phyloP scores from a whole-genome alignment of 2,797 vertebrate genomes.

The Protonibea diacanthus region DNA sequence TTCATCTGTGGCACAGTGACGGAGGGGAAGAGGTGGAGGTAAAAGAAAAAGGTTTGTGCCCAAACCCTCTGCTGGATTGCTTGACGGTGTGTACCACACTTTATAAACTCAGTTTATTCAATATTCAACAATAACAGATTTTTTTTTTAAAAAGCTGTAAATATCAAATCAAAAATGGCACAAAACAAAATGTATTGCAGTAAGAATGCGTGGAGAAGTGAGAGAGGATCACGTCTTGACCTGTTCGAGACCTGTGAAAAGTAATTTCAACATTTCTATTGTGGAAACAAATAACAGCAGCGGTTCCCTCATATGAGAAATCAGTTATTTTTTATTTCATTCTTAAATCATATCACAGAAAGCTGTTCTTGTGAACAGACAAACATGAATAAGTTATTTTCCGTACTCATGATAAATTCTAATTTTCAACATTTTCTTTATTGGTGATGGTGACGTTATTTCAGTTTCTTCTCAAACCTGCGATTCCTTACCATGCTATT shows the following conservation, averaged over 20 bases:
- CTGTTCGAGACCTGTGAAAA: not conserved
- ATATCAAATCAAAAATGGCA: not conserved
- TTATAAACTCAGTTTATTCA: constrained; percentile 11
- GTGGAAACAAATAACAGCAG: constrained; percentile 13
- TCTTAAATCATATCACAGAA: constrained; percentile 8
- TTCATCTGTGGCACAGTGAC: constrained; percentile 80
- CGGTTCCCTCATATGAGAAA: not conserved
- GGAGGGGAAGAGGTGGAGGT: constrained; percentile 33
- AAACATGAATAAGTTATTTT: not conserved
- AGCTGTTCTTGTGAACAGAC: not conserved
- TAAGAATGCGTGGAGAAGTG: not conserved
- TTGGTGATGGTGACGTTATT: not conserved
- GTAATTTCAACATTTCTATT: not conserved
- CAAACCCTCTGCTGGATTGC: constrained; percentile 9
- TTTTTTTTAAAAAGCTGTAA: not conserved
- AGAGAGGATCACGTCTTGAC: not conserved
- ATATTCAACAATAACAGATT: not conserved
- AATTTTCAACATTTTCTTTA: not conserved
- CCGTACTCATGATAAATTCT: not conserved
- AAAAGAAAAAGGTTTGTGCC: constrained; percentile 2
- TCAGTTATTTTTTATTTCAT: constrained; percentile 17
- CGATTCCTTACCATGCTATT: not conserved
- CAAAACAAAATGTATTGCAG: not conserved
- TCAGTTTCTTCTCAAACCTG: not conserved
- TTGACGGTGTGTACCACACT: not conserved